phyloP scores from a whole-genome alignment of 2,113 vertebrate genomes.

The Oryzias celebensis region DNA sequence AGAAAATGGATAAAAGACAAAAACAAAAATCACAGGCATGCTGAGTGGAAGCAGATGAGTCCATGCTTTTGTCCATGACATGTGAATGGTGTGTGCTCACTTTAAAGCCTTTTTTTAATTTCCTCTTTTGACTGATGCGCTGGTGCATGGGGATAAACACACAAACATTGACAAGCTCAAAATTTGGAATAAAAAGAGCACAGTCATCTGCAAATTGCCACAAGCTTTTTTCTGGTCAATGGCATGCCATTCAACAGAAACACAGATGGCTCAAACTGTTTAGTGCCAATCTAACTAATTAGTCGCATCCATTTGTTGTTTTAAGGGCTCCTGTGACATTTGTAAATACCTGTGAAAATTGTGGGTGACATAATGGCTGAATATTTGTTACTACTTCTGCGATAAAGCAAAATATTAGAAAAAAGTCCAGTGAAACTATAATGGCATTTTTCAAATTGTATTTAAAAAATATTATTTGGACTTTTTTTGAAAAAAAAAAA shows the following conservation, averaged over 20 bases:
- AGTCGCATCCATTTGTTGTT: slow-evolving; percentile 15
- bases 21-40: background rate
- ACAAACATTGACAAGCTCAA: slow-evolving; percentile 1
- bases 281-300: slow-evolving; percentile 39
- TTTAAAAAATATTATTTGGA: no score
- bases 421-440: background rate
- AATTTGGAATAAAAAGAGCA: slow-evolving; percentile 6
- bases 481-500: no score
- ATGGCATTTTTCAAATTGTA: no score
- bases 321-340: slow-evolving; percentile 8
- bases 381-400: background rate
- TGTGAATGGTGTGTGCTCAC: background rate
- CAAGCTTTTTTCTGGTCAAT: slow-evolving; percentile 45
- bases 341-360: slow-evolving; percentile 30
- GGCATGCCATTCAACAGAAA: slow-evolving; percentile 27
- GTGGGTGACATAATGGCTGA: background rate
- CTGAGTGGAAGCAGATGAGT: background rate
- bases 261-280: slow-evolving; percentile 30
- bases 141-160: background rate
- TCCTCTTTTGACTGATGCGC: background rate
- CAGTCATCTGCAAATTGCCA: slow-evolving; percentile 32
- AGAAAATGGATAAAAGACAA: slow-evolving; percentile 20
- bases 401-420: slow-evolving; percentile 10
- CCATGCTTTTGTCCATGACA: slow-evolving; percentile 5
- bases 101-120: slow-evolving; percentile 8